Evolutionary conservation across 92 coral and sea anemone species (phyloP).

Genomic region (Parazoanthus atlanticus): DNA sequence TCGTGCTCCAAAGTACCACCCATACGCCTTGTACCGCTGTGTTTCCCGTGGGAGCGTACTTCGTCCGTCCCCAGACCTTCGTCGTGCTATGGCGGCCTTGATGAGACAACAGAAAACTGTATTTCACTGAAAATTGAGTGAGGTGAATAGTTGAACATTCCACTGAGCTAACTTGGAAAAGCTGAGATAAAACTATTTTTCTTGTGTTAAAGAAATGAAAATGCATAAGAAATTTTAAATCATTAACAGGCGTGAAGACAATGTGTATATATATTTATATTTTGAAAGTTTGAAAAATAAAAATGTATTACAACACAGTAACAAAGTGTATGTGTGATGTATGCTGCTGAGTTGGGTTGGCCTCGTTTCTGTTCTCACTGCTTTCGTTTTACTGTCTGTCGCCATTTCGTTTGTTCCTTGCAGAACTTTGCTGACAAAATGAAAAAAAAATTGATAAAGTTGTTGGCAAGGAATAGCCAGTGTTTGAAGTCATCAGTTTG

Average conservation of each 20-base stretch:
- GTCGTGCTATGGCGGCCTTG: neutral
- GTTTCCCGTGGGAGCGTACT: neutral
- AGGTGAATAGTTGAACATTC: neutral
- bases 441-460: too few species aligned
- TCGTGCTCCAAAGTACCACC: conserved; percentile 28
- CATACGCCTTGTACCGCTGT: conserved; percentile 4
- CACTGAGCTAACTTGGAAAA: neutral
- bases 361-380: neutral
- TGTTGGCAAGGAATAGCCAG: too few species aligned
- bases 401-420: neutral
- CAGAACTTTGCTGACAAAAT: too few species aligned
- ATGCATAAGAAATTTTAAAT: neutral
- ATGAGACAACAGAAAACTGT: neutral
- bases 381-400: neutral
- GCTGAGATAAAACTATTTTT: neutral
- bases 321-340: neutral
- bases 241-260: neutral
- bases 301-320: neutral
- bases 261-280: neutral
- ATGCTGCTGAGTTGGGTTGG: neutral
- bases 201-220: neutral
- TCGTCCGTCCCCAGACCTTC: neutral
- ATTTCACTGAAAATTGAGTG: neutral
- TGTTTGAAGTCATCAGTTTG: too few species aligned
- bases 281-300: neutral